A percentile compares a stretch with the other conserved stretches of the same genome.
Conservation (phyloP, 2,113 vertebrate species). For the Otocyon megalotis region DNA sequence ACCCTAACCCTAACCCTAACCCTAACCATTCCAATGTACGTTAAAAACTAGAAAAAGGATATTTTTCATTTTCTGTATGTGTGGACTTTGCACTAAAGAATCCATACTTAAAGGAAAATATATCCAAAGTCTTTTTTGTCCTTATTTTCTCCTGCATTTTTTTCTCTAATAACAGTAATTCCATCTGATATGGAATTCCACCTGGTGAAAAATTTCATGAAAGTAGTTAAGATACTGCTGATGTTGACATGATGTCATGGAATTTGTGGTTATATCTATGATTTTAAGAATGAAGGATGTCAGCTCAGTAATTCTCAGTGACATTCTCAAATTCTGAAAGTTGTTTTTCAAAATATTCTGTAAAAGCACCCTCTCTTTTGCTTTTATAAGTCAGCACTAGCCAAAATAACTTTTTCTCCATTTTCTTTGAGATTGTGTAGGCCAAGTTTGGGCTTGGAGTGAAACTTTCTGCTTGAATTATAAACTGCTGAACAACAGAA, state of each 20-base stretch:
- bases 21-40: neutral
- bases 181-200: slow-evolving; percentile 37
- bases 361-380: slow-evolving; percentile 59
- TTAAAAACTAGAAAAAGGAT: neutral
- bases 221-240: neutral
- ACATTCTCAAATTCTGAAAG: slow-evolving; percentile 66
- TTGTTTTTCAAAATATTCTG: slow-evolving; percentile 68
- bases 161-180: neutral
- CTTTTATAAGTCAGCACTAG: slow-evolving; percentile 61
- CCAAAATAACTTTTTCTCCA: slow-evolving; percentile 33
- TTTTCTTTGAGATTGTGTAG: slow-evolving; percentile 61
- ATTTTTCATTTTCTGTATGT: neutral
- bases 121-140: neutral
- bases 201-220: slow-evolving; percentile 10
- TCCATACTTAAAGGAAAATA: slow-evolving; percentile 35
- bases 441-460: slow-evolving; percentile 77
- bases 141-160: slow-evolving; percentile 3
- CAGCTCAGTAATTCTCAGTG: slow-evolving; percentile 57
- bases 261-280: slow-evolving; percentile 40
- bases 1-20: too few species aligned
- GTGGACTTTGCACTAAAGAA: neutral
- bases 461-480: slow-evolving; percentile 80
- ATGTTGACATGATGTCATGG: slow-evolving; percentile 20
- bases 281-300: slow-evolving; percentile 53
- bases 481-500: slow-evolving; percentile 82